Evolutionary conservation across 2,888 invertebrate genomes (phyloP), one percentile per base, ranked within the genome.

Genomic region (Lepidocyrtinus sp.): DNA sequence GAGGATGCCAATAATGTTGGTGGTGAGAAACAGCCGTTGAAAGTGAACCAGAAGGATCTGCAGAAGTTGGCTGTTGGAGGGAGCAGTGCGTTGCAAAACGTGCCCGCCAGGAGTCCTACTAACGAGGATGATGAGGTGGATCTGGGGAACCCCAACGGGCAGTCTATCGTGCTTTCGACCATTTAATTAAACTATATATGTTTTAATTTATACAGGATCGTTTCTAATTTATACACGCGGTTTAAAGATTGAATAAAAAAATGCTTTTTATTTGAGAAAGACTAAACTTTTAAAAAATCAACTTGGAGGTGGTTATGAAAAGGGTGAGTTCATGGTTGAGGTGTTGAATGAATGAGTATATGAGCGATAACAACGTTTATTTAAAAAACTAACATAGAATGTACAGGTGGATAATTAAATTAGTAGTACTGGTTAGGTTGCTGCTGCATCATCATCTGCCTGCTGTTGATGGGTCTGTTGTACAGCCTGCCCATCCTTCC

Each of bases 61-160:
- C n/a, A 50, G 24, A 50, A 69, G 19, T 15, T 46, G 24, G 15
- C 25, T 2, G 50, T 27, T 59, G 59, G 26, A n/a, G 19, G 12
- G n/a, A 26, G n/a, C 21, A 59, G 36, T 5, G 19, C 70, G 12
- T 59, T 84, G 2, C 81, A 77, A 36, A 24, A 45, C 19, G 71
- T 84, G 9, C 76, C 73, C 15, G 84, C 82, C 17, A 80, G 50
- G 50, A 55, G 26, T 2, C 82, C 84, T 15, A 82, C 84, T 1
- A 72, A 69, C 3, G 84, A 84, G 69, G 82, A 84, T 76, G 84
- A 84, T 62, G 84, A 84, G 55, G 68, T 69, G 9, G 84, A 84
- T 15, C 61, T 76, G 21, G 26, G 17, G 2, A 36, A 26, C 25
- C n/a, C n/a, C n/a, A n/a, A n/a, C n/a, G n/a, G n/a, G n/a, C n/a